phyloP scores from a whole-genome alignment of 2,113 vertebrate genomes.

The Anseranas semipalmata region DNA sequence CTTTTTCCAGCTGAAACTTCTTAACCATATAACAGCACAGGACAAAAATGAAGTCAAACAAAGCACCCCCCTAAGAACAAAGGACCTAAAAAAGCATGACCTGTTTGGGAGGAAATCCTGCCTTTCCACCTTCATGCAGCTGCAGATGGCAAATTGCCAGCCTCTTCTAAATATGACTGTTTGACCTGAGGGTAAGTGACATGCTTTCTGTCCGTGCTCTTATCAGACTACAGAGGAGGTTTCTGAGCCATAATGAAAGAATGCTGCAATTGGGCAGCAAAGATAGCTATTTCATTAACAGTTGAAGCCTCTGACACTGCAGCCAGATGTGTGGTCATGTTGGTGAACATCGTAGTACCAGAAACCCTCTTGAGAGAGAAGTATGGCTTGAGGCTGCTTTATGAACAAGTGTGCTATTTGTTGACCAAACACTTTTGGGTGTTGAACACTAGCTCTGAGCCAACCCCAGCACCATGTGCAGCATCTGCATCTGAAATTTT shows the following conservation, averaged over 20 bases:
- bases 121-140: conserved; percentile 61
- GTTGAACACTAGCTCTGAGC: neutral
- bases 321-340: neutral
- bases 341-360: neutral
- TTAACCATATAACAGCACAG: neutral
- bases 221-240: neutral
- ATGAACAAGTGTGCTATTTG: neutral
- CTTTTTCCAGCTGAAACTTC: neutral
- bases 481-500: neutral
- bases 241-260: neutral
- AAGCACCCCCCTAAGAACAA: conserved; percentile 12
- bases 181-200: conserved; percentile 1
- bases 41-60: conserved; percentile 28
- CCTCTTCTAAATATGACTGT: conserved; percentile 34
- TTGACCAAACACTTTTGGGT: neutral
- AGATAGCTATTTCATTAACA: neutral
- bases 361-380: neutral
- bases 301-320: neutral
- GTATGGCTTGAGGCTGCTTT: neutral
- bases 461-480: neutral
- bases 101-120: conserved; percentile 66
- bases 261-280: neutral
- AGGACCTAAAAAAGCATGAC: conserved; percentile 60
- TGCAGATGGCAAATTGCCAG: conserved; percentile 58
- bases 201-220: neutral